Conservation (phyloP, 2,797 vertebrate species). For the Sphenopsis melanotis region DNA sequence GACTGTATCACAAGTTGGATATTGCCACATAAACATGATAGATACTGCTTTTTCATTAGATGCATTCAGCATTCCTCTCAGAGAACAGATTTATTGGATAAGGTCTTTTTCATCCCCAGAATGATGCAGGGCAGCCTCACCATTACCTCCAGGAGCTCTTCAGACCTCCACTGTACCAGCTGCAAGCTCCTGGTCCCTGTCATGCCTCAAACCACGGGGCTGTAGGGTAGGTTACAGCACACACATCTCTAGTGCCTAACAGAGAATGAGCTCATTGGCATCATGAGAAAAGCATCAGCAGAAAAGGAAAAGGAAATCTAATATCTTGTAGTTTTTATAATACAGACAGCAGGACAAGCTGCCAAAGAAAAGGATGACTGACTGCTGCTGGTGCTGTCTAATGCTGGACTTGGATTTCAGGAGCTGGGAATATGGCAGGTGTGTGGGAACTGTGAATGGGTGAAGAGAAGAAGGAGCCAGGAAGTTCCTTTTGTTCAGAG, state of each 20-base stretch:
- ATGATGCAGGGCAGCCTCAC: neutral
- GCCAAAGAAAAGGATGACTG: neutral
- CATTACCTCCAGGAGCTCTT: neutral
- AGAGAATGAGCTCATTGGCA: neutral
- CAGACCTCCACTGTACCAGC: neutral
- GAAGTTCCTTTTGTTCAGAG: neutral
- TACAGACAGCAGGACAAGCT: neutral
- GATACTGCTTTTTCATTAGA: neutral
- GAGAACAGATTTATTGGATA: neutral
- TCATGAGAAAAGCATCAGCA: fast-evolving
- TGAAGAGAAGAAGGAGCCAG: neutral
- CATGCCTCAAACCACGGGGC: fast-evolving
- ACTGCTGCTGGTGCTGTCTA: neutral
- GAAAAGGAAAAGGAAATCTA: neutral
- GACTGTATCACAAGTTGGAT: neutral
- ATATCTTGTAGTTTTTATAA: neutral
- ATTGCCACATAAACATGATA: neutral
- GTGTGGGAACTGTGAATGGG: neutral
- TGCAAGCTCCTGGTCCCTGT: neutral
- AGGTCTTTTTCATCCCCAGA: neutral
- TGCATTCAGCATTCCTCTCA: neutral
- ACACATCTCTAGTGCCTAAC: fast-evolving
- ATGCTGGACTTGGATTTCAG: neutral
- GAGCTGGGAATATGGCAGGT: neutral
- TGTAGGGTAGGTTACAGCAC: neutral